A percentile compares a stretch with the other conserved stretches of the same genome.
These are phyloP conservation scores for Serilophus lunatus DNA, from an alignment of 2,113 vertebrate genomes.

Conservation along the genomic window DNA sequence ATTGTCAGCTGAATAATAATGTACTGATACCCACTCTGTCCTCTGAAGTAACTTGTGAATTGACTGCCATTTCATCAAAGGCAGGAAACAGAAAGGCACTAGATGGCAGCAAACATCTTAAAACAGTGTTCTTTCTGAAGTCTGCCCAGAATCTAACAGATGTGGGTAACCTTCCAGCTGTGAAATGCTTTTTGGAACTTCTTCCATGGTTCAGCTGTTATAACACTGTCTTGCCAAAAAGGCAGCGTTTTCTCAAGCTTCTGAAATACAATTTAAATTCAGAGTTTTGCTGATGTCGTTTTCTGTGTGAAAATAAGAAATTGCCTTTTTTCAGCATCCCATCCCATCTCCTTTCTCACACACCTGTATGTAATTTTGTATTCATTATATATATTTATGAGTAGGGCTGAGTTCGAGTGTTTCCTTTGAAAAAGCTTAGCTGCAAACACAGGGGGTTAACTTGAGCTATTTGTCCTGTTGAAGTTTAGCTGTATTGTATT, in stretches of 20 bases:
- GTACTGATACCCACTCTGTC: neutral
- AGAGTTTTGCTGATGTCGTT: neutral
- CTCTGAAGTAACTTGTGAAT: neutral
- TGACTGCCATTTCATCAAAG: neutral
- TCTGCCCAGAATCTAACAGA: neutral
- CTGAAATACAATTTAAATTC: neutral
- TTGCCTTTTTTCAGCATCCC: neutral
- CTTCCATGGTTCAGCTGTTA: neutral
- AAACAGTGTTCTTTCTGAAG: neutral
- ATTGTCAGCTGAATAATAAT: neutral
- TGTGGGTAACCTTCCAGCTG: neutral
- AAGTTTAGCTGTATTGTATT: neutral
- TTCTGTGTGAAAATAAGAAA: neutral
- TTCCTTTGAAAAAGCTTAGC: neutral
- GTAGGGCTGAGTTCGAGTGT: neutral
- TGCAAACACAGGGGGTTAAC: neutral
- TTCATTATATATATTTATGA: neutral
- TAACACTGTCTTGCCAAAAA: neutral
- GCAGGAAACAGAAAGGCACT: neutral
- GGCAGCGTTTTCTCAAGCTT: neutral
- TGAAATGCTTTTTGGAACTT: neutral
- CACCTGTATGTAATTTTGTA: neutral
- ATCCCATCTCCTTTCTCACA: rapidly evolving
- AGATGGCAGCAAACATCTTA: constrained; percentile 76
- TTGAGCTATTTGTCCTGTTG: neutral